Conservation (phyloP, 2,888 invertebrate genomes). For the Nezara viridula region DNA sequence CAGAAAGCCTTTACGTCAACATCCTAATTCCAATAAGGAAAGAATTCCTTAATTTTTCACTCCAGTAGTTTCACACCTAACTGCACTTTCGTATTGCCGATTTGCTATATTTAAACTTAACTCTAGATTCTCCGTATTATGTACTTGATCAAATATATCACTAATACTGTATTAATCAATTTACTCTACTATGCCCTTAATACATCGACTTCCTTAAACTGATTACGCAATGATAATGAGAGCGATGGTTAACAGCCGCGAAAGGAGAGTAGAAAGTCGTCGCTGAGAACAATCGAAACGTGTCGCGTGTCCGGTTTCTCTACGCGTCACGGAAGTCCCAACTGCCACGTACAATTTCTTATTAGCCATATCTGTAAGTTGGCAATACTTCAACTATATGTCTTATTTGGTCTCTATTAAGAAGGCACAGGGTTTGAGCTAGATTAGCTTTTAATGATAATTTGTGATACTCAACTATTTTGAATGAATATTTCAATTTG, state of each 20-base stretch:
- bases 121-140: not conserved
- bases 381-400: not conserved
- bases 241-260: not conserved
- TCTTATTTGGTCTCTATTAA: too few relatives aligned
- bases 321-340: not conserved
- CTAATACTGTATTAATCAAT: not conserved
- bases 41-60: too few relatives aligned
- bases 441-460: too few relatives aligned
- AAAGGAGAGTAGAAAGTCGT: constrained; percentile 15
- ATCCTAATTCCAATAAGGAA: too few relatives aligned
- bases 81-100: not conserved
- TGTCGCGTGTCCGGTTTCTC: constrained; percentile 21
- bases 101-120: not conserved
- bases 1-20: too few relatives aligned
- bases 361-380: not conserved
- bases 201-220: not conserved
- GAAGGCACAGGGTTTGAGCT: too few relatives aligned
- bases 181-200: not conserved
- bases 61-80: not conserved
- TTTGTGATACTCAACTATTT: too few relatives aligned
- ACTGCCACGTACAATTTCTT: not conserved
- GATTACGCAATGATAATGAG: not conserved
- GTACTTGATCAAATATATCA: not conserved
- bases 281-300: constrained; percentile 5
- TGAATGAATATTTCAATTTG: too few relatives aligned